Evolutionary conservation across 2,888 invertebrate genomes (phyloP).

Genomic region (Drosophila merina): DNA sequence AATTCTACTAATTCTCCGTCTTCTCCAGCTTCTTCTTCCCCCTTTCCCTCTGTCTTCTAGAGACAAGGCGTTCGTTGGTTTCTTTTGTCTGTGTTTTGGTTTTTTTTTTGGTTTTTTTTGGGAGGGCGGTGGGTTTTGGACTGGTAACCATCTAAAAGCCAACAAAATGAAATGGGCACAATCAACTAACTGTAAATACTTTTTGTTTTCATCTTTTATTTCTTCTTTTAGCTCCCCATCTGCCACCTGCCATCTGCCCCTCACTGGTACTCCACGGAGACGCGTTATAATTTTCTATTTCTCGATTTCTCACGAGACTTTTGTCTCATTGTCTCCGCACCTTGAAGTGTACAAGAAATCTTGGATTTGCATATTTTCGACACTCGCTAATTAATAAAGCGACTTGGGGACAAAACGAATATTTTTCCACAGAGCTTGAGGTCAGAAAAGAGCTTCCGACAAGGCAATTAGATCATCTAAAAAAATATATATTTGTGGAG

Average conservation of each 20-base stretch:
- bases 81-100: slow-evolving; percentile 57
- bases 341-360: slow-evolving; percentile 31
- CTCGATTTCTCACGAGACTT: slow-evolving; percentile 58
- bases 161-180: slow-evolving; percentile 78
- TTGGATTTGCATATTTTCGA: slow-evolving; percentile 80
- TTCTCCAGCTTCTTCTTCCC: slow-evolving; percentile 19
- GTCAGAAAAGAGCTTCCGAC: slow-evolving; percentile 36
- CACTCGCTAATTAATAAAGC: slow-evolving; percentile 81
- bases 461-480: slow-evolving; percentile 42
- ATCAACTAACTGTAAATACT: slow-evolving; percentile 78
- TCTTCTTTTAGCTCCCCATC: slow-evolving; percentile 30
- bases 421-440: slow-evolving; percentile 32
- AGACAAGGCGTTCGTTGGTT: slow-evolving; percentile 77
- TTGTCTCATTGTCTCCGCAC: slow-evolving; percentile 31
- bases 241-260: slow-evolving; percentile 53
- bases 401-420: slow-evolving; percentile 36
- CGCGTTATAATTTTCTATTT: slow-evolving; percentile 75
- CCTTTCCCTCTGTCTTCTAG: slow-evolving; percentile 45
- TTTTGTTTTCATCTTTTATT: slow-evolving; percentile 38
- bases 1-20: slow-evolving; percentile 12
- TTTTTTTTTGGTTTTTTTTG: slow-evolving; percentile 39
- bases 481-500: too few relatives aligned
- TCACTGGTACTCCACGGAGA: slow-evolving; percentile 26
- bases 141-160: slow-evolving; percentile 71
- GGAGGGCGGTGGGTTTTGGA: slow-evolving; percentile 19